Evolutionary conservation across 2,888 invertebrate species (phyloP).

Genomic region (Caenorhabditis angaria): DNA sequence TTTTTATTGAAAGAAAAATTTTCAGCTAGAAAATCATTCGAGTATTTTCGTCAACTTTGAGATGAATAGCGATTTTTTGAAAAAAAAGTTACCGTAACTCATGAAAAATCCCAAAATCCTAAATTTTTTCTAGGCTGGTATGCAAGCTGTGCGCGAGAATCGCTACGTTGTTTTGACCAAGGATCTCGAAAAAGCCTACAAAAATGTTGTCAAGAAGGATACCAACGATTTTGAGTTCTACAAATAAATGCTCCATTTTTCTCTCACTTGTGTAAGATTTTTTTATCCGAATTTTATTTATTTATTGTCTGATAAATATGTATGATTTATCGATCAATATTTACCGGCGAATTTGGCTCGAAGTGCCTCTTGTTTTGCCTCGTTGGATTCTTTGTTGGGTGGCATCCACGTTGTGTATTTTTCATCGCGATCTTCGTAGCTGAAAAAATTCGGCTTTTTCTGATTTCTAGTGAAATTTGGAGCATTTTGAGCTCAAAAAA

Average conservation of each 20-base stretch:
- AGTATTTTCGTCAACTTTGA: conserved; percentile 9
- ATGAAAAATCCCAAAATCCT: neutral
- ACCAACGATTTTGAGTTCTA: conserved; percentile 99
- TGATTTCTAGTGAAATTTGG: neutral
- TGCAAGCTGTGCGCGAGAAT: conserved; percentile 99
- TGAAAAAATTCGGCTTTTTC: neutral
- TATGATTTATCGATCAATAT: conserved; percentile 54
- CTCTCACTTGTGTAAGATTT: neutral
- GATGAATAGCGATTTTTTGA: no score
- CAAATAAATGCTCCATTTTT: conserved; percentile 79
- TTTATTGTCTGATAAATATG: conserved; percentile 3
- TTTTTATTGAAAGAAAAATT: no score
- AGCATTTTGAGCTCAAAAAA: neutral
- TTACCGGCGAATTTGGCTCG: conserved; percentile 65
- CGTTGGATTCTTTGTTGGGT: conserved; percentile 81
- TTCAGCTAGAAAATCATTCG: no score
- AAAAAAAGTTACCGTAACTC: no score
- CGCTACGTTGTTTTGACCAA: conserved; percentile 97
- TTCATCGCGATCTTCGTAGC: conserved; percentile 47
- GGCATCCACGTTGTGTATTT: conserved; percentile 84
- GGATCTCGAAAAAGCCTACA: conserved; percentile 99
- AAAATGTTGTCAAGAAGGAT: conserved; percentile 98
- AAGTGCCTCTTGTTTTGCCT: conserved; percentile 50
- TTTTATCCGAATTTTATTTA: neutral
- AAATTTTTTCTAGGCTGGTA: conserved; percentile 82